Evolutionary conservation across 2,113 vertebrate species (phyloP).

Genomic region (Brachypteracias leptosomus): DNA sequence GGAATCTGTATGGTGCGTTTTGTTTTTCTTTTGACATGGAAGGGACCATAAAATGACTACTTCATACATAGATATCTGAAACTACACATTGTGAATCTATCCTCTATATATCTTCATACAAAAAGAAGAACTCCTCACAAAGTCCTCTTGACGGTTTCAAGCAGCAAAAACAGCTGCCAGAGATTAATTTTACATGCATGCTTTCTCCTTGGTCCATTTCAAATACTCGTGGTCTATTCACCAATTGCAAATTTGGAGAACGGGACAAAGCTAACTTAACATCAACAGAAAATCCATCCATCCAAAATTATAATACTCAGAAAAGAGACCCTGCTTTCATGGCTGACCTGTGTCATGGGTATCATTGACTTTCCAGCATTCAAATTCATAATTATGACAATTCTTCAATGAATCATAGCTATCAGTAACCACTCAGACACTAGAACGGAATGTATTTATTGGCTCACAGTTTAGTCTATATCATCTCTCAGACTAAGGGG

Average conservation of each 20-base stretch:
- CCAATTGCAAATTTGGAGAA: background rate
- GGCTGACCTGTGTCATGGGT: background rate
- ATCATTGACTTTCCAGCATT: background rate
- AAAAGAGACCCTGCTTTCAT: background rate
- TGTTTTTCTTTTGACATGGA: background rate
- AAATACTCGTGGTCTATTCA: background rate
- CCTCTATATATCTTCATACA: background rate
- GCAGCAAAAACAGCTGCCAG: background rate
- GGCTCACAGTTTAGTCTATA: background rate
- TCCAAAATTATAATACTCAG: background rate
- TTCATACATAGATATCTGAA: background rate
- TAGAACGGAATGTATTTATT: background rate
- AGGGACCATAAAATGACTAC: background rate
- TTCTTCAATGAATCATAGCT: background rate
- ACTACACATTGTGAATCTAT: background rate
- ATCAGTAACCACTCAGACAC: background rate
- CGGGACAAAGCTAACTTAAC: background rate
- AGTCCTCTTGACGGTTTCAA: background rate
- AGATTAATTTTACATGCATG: background rate
- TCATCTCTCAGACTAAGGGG: background rate
- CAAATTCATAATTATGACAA: background rate
- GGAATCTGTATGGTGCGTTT: background rate
- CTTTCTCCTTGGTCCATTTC: background rate
- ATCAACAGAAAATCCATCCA: background rate
- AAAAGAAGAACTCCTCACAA: background rate